Evolutionary conservation across 1,140 invertebrate genomes (phyloP), one percentile per base, ranked within the genome.

Genomic region (Drosophila albomicans): DNA sequence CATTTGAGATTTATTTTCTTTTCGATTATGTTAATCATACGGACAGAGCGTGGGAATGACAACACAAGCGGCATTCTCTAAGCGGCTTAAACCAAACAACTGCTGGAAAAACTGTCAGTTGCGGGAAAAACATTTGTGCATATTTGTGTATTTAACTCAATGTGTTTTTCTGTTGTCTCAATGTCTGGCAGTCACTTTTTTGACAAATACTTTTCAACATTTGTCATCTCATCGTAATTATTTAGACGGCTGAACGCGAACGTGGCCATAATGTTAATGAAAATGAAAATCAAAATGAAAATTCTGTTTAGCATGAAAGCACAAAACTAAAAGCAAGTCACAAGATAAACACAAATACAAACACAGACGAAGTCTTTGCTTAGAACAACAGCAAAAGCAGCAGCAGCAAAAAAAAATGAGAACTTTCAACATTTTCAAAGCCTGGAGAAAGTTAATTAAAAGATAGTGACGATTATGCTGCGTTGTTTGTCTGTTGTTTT

Each of bases 371-470:
- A 25, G 20, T 25, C 54, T 20, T 64, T 16, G 28, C 15, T 57
- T 41, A 46, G 64, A 48, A 51, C 58, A 65, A 48, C 20, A 70
- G 41, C 35, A 8, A 38, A 38, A 25, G 20, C 20, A 25, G 3
- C 3, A 25, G 20, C 20, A 48, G 48, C 15, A 70, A 8, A 8
- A 10, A 8, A 75, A 68, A 69, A 51, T 25, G 20, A 25, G 20
- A 79, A 88, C 65, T 69, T 88, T 75, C 63, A 68, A 54, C 77
- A 56, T 74, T 72, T 67, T 41, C 54, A 61, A 49, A 41, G 66
- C 62, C 64, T 54, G 58, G 54, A 65, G 77, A 88, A 88, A 88
- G 87, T 88, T 88, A 88, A 88, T 88, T 88, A 88, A 88, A 89
- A 88, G 84, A 88, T 88, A 88, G 88, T 89, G 81, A 88, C 64